Evolutionary conservation across 2,797 vertebrate genomes (phyloP).

Genomic region (Mastacembelus armatus): DNA sequence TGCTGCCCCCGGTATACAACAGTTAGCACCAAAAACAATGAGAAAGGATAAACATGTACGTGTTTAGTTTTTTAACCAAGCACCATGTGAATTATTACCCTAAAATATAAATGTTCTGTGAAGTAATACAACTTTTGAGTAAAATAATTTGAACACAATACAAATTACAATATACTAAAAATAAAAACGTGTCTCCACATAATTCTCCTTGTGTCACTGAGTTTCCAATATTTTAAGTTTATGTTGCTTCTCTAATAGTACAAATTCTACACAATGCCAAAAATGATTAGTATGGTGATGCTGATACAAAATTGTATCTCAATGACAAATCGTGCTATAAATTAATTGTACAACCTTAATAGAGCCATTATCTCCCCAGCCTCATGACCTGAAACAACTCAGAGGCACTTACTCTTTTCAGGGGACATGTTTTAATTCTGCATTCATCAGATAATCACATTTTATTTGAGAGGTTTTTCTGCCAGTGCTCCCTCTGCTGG

Average conservation of each 20-base stretch:
- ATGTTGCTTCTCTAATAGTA: neutral
- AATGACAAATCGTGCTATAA: neutral
- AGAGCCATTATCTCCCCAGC: neutral
- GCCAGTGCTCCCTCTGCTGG: conserved; percentile 70
- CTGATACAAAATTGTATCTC: neutral
- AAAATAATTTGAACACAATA: neutral
- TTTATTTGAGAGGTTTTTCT: conserved; percentile 51
- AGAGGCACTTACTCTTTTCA: conserved; percentile 14
- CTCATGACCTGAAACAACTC: conserved; percentile 36
- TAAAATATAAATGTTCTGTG: conserved; percentile 38
- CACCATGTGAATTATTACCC: conserved; percentile 24
- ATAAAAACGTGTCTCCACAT: neutral
- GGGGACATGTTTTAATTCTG: conserved; percentile 32
- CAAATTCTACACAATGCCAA: neutral
- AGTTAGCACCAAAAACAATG: conserved; percentile 8
- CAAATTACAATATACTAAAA: neutral
- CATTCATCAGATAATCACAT: conserved; percentile 48
- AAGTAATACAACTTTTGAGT: conserved; percentile 38
- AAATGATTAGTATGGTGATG: neutral
- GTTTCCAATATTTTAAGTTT: neutral
- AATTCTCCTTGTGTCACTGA: neutral
- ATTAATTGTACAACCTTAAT: neutral
- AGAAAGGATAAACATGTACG: conserved; percentile 11
- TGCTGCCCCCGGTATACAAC: no score
- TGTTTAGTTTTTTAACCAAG: conserved; percentile 14